Percentiles rank a stretch among this genome's conserved stretches.
Conservation (phyloP, 2,888 invertebrate genomes). For the Tiliacea aurago region DNA sequence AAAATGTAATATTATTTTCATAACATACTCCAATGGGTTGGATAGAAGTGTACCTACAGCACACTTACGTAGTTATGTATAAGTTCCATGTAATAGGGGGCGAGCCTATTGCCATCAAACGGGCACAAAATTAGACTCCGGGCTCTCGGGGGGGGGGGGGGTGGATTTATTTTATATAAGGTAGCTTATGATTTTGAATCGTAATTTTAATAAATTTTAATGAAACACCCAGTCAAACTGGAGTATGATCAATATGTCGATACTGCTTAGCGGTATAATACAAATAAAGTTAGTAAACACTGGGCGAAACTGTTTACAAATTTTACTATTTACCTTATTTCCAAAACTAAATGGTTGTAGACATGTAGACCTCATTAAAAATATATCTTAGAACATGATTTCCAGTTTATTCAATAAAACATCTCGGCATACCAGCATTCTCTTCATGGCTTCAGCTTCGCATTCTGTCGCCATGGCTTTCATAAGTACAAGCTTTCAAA, state of each 20-base stretch:
- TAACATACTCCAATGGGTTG: too few relatives aligned
- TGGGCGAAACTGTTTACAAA: too few relatives aligned
- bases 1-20: background rate
- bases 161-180: background rate
- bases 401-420: background rate
- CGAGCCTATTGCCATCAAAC: too few relatives aligned
- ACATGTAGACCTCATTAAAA: background rate
- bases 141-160: too few relatives aligned
- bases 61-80: too few relatives aligned
- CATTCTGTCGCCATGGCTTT: conserved; percentile 16
- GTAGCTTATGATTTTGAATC: background rate
- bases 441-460: background rate
- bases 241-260: too few relatives aligned
- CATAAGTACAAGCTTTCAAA: conserved; percentile 4
- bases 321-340: background rate
- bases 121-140: too few relatives aligned
- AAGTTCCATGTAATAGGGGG: too few relatives aligned
- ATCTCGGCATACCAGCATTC: background rate
- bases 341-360: background rate
- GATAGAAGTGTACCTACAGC: too few relatives aligned
- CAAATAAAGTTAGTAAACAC: too few relatives aligned
- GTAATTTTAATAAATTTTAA: background rate
- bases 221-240: too few relatives aligned
- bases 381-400: background rate
- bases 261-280: too few relatives aligned